Evolutionary conservation across 2,797 vertebrate genomes (phyloP).

Genomic region (Salmo trutta): DNA sequence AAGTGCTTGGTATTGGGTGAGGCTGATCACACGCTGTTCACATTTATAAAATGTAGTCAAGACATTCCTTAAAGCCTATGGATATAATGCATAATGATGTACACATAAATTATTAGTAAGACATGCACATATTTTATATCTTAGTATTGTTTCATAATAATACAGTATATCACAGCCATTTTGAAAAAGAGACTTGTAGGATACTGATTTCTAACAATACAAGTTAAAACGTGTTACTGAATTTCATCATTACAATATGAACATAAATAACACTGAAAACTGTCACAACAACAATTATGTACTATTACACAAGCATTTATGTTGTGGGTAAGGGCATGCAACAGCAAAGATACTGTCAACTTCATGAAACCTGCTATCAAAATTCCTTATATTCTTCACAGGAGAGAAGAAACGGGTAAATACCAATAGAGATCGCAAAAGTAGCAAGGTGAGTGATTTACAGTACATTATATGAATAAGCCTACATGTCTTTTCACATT

Average conservation of each 20-base stretch:
- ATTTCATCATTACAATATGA: no score
- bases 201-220: neutral
- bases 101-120: neutral
- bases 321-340: neutral
- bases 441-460: constrained; percentile 65
- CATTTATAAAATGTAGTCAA: neutral
- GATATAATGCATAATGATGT: neutral
- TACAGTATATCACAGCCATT: neutral
- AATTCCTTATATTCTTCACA: constrained; percentile 33
- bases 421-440: constrained; percentile 63
- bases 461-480: neutral
- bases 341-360: neutral
- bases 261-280: no score
- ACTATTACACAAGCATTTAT: neutral
- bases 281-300: no score
- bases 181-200: no score
- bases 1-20: neutral
- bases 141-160: neutral
- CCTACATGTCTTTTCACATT: neutral
- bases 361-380: neutral
- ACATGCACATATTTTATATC: neutral
- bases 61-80: neutral
- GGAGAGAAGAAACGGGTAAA: constrained; percentile 74
- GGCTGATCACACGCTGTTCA: neutral
- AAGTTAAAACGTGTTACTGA: no score